A percentile compares a stretch with the other conserved stretches of the same genome.
These are phyloP conservation scores for Mnemiopsis leidyi DNA, from an alignment of 37 sponge, comb jelly and placozoan genomes.

Conservation along the genomic window DNA sequence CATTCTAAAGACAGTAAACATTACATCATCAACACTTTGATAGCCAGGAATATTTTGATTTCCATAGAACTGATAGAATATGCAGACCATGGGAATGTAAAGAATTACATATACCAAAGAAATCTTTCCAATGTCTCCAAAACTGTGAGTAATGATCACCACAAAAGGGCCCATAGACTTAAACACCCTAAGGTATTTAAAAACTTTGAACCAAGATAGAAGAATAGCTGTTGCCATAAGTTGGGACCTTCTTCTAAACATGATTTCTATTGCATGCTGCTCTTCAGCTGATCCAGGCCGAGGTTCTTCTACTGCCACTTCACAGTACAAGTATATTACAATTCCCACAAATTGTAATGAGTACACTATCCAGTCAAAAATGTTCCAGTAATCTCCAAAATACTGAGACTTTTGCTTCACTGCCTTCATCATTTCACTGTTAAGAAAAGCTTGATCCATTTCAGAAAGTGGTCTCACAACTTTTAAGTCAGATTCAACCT, in stretches of 20 bases:
- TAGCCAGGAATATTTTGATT: not conserved
- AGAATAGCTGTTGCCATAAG: slow-evolving; percentile 43
- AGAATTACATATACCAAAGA: slow-evolving; percentile 1
- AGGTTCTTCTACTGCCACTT: not conserved
- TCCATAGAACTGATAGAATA: slow-evolving; percentile 45
- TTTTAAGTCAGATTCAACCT: slow-evolving; percentile 31
- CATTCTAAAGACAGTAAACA: slow-evolving; percentile 64
- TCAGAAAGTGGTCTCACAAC: slow-evolving; percentile 26
- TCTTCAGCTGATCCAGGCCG: not conserved
- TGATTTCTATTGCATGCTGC: not conserved
- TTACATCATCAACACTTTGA: not conserved
- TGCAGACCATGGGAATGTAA: slow-evolving; percentile 65
- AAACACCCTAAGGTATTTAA: slow-evolving; percentile 49
- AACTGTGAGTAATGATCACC: slow-evolving; percentile 47
- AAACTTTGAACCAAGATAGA: slow-evolving; percentile 65
- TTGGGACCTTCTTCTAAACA: slow-evolving; percentile 33
- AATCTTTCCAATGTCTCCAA: slow-evolving; percentile 48
- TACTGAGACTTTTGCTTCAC: slow-evolving; percentile 20
- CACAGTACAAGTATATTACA: slow-evolving; percentile 5
- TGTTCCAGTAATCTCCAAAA: slow-evolving; percentile 10
- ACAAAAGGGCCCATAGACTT: slow-evolving; percentile 62
- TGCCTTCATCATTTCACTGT: slow-evolving; percentile 28
- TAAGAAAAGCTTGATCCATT: slow-evolving; percentile 13
- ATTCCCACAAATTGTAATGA: slow-evolving; percentile 12
- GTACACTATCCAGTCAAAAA: slow-evolving; percentile 52